phyloP scores from a whole-genome alignment of 1,140 invertebrate genomes.

The Listronotus bonariensis region DNA sequence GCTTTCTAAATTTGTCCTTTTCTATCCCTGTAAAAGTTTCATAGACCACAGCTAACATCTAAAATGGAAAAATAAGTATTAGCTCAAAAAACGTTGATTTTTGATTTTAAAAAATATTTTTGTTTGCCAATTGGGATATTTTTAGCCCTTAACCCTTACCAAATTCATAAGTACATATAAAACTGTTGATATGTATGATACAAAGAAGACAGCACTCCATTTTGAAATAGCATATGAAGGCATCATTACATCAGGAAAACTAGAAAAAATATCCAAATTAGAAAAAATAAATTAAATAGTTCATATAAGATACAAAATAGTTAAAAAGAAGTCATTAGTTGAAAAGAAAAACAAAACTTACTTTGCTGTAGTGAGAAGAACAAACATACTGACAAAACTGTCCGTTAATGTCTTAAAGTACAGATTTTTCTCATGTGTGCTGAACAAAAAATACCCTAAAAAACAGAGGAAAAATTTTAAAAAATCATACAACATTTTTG shows the following conservation, averaged over 20 bases:
- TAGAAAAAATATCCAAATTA: slow-evolving; percentile 55
- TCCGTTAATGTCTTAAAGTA: slow-evolving; percentile 80
- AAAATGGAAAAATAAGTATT: slow-evolving; percentile 30
- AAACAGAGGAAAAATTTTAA: neutral
- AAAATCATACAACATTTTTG: too few relatives aligned
- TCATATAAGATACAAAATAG: too few relatives aligned
- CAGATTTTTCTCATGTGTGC: slow-evolving; percentile 67
- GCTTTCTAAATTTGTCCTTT: slow-evolving; percentile 83
- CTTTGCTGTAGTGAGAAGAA: slow-evolving; percentile 90
- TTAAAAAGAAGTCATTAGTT: too few relatives aligned
- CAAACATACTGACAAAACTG: slow-evolving; percentile 89
- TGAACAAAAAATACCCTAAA: slow-evolving; percentile 80
- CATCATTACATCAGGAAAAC: slow-evolving; percentile 95
- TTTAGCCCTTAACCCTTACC: slow-evolving; percentile 58
- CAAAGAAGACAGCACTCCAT: slow-evolving; percentile 86
- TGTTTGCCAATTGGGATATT: too few relatives aligned
- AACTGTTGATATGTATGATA: slow-evolving; percentile 78
- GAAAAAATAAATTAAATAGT: slow-evolving; percentile 31
- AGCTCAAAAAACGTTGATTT: too few relatives aligned
- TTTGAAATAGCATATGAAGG: slow-evolving; percentile 79
- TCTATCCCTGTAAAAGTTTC: slow-evolving; percentile 88
- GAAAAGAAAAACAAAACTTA: slow-evolving; percentile 61
- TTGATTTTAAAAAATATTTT: too few relatives aligned
- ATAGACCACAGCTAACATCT: slow-evolving; percentile 90
- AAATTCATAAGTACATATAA: slow-evolving; percentile 91